phyloP scores from a whole-genome alignment of 2,888 invertebrate genomes.

The Parochlus steinenii region DNA sequence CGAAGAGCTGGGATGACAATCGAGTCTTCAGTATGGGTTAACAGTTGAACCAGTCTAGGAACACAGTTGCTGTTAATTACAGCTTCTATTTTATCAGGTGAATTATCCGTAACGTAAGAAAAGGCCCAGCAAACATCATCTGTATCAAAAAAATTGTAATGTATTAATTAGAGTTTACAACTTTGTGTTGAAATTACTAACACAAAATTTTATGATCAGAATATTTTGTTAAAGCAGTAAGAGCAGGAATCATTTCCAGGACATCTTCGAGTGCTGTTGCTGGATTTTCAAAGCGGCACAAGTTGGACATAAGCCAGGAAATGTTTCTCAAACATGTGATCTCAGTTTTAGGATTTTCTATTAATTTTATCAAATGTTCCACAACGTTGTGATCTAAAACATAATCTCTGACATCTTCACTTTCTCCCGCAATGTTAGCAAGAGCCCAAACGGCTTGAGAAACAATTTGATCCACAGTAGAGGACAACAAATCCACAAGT shows the following conservation, averaged over 20 bases:
- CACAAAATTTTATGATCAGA: slow-evolving; percentile 61
- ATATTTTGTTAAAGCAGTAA: slow-evolving; percentile 54
- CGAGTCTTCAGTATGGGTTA: slow-evolving; percentile 45
- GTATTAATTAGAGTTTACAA: slow-evolving; percentile 13
- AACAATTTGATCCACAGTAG: slow-evolving; percentile 49
- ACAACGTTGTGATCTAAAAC: slow-evolving; percentile 62
- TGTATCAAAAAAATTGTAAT: too few species aligned
- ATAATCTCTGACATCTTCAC: slow-evolving; percentile 60
- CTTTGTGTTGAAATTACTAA: slow-evolving; percentile 28
- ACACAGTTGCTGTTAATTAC: slow-evolving; percentile 56
- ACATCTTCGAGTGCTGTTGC: slow-evolving; percentile 66
- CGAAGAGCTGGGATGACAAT: slow-evolving; percentile 75
- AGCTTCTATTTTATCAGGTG: slow-evolving; percentile 77
- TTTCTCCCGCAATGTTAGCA: slow-evolving; percentile 94
- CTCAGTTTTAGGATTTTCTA: slow-evolving; percentile 43
- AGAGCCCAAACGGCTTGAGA: slow-evolving; percentile 96
- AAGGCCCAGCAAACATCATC: slow-evolving; percentile 91
- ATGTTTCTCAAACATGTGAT: slow-evolving; percentile 55
- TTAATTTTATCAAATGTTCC: slow-evolving; percentile 48
- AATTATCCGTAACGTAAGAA: slow-evolving; percentile 84
- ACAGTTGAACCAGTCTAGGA: slow-evolving; percentile 49
- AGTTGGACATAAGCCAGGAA: slow-evolving; percentile 86
- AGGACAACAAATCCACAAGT: slow-evolving; percentile 54
- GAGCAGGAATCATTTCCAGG: slow-evolving; percentile 52
- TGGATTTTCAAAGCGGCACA: slow-evolving; percentile 90